Percentiles rank a stretch among this genome's conserved stretches.
Evolutionary conservation across 2,113 vertebrate genomes (phyloP).

Genomic region (Vimba vimba): DNA sequence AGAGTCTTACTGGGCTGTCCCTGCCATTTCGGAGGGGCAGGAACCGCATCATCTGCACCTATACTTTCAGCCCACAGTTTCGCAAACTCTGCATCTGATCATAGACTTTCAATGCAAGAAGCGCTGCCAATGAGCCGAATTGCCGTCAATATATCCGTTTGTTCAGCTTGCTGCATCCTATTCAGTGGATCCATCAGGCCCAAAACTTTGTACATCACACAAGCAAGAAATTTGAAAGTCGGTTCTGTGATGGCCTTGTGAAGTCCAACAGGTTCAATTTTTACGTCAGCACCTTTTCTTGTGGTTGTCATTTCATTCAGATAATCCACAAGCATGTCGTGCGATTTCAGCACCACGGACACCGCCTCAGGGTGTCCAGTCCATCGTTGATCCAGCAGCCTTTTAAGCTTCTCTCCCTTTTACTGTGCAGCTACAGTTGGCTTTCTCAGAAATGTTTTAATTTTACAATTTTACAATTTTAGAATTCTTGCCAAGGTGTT

Average conservation of each 20-base stretch:
- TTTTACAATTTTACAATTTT: slow-evolving; percentile 15
- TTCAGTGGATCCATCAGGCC: slow-evolving; percentile 1
- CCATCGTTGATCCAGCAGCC: background rate
- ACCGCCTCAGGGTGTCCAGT: background rate
- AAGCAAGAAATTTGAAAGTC: background rate
- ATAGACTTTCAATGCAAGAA: slow-evolving; percentile 1
- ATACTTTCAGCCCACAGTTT: background rate
- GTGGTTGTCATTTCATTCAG: background rate
- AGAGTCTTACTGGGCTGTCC: background rate
- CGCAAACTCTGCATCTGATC: background rate
- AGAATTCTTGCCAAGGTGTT: too few relatives aligned
- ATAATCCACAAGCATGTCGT: background rate
- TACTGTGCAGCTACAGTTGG: slow-evolving; percentile 28
- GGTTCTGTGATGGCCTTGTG: background rate
- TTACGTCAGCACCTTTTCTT: background rate
- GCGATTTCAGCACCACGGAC: background rate
- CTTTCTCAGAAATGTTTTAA: slow-evolving; percentile 35
- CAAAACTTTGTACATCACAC: slow-evolving; percentile 11
- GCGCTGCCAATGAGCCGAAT: background rate
- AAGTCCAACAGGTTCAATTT: background rate
- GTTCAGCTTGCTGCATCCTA: slow-evolving; percentile 12
- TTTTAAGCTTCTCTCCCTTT: slow-evolving; percentile 16
- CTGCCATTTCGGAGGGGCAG: background rate
- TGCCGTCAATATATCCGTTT: background rate
- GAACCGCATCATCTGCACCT: background rate